Base-by-base conservation (phyloP, 2,113 vertebrate species). In the Carettochelys insculpta region DNA sequence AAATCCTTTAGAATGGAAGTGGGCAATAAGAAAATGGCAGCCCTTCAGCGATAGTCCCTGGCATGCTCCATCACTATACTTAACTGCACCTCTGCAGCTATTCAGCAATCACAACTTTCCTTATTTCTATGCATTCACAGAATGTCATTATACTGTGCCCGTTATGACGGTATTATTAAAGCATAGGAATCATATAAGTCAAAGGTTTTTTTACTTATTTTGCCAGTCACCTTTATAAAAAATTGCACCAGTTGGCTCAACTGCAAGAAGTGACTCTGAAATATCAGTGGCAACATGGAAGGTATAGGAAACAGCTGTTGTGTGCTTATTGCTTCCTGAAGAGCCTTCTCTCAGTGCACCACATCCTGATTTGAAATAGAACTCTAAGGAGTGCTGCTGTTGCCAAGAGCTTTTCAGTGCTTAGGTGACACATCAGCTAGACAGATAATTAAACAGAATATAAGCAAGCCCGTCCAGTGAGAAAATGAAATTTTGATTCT, bases 281-380 rank as follows among this genome's bases (percentile, higher is more conserved):
- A 95, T 54, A 73, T 31, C 89, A 83, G 87, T 92, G 91, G 31
- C 71, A 78, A 31, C 80, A 89, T 58, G 47, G 88, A 51, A 90
- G 90, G 48, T 51, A 22, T 89, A 53, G 78, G 65, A 61, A 94
- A 87, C 53, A 51, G 22, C 88, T 79, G 34, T 87, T 95, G 94
- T 34, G 20, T 75, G 88, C 53, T 17, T 34, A 77, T 50, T 77
- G 20, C 34, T 77, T 77, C 41, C 22, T 51, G 8, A 65, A 87
- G 85, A 58, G 22, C 92, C 79, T 75, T 95, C 94, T 89, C 11
- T 81, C 12, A 6, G 89, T 89, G 87, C 56, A 52, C 87, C 76
- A 68, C 76, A 48, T 13, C 91, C 85, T 95, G 58, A 77, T 87
- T 71, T 92, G 83, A 92, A 92, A 89, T 90, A 79, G 94, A 51